These are phyloP conservation scores for Drosophila baimaii DNA, from an alignment of 1,140 invertebrate species.

Conservation along the genomic window DNA sequence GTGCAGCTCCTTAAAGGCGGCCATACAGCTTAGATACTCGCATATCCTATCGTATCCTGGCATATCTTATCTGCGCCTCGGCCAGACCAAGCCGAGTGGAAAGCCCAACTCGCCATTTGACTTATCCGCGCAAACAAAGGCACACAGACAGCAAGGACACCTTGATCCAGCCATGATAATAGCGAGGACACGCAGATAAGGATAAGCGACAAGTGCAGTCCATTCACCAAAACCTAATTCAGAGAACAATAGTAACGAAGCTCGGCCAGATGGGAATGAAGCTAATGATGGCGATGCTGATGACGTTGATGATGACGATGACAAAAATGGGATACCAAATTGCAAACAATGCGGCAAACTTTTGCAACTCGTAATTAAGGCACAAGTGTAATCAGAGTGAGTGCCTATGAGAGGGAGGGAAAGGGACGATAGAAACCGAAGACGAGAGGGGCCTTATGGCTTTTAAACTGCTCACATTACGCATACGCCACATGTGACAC, in stretches of 20 bases:
- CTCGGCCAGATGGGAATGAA: conserved; percentile 25
- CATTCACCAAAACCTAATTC: conserved; percentile 50
- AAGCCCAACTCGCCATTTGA: conserved; percentile 44
- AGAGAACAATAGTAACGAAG: conserved; percentile 46
- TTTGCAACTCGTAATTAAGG: conserved; percentile 33
- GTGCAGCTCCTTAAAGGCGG: conserved; percentile 36
- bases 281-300: conserved; percentile 13
- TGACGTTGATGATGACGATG: conserved; percentile 21
- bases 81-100: conserved; percentile 24
- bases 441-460: background rate
- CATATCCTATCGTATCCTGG: conserved; percentile 2
- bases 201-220: conserved; percentile 54
- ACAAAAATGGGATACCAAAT: conserved; percentile 38
- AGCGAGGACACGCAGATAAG: conserved; percentile 32
- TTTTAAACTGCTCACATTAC: conserved; percentile 25
- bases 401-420: background rate
- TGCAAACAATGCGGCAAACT: conserved; percentile 45
- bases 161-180: conserved; percentile 39
- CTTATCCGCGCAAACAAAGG: conserved; percentile 37
- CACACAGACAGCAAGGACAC: conserved; percentile 21
- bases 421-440: background rate
- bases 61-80: conserved; percentile 30
- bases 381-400: conserved; percentile 10
- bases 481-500: conserved; percentile 28
- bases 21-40: background rate